Base-by-base conservation (phyloP, 1,140 invertebrate genomes). In the Mamestra configurata region DNA sequence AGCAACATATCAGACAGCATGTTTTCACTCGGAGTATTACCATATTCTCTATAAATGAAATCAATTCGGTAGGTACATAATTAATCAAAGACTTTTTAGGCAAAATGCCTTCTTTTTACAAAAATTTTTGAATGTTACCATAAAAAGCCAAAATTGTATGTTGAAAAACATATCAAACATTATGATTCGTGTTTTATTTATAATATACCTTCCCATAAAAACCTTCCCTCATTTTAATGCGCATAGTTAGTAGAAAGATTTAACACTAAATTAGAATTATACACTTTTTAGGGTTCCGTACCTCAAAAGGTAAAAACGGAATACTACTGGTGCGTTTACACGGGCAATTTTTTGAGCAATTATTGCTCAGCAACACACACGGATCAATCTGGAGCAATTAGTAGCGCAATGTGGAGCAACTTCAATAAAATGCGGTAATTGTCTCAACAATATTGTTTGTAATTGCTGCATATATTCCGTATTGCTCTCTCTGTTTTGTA, bases 101-200 rank as follows among this genome's bases (percentile, higher is more conserved):
- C 92, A 88, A 86, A 89, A 90, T 85, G 92, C 92, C 93, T 93
- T 86, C 92, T 94, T 93, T 93, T 93, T 94, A 93, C 93, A 91
- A 93, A 92, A 94, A n/a, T n/a, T 94, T 93, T 94, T 94, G 92
- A 94, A 94, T 94, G 93, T 94, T 94, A 31, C 27, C 27, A 49
- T n/a, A n/a, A 94, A 93, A 90, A 93, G 92, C 92, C 93, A n/a
- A n/a, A n/a, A n/a, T n/a, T n/a, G n/a, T n/a, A 93, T 94, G 93
- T 94, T 93, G 93, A 92, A 85, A 90, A 93, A 92, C 91, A 93
- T 93, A 93, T 94, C 92, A 91, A 88, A 81, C 22, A 86, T 18
- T 86, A 31, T 82, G 40, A 31, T 31, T 31, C 27, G 53, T 87
- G 84, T 92, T 92, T 94, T 80, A 91, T 92, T 94, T 90, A 6